Base-by-base conservation (phyloP, 2,797 vertebrate genomes). In the Sternarchorhynchus goeldii region DNA sequence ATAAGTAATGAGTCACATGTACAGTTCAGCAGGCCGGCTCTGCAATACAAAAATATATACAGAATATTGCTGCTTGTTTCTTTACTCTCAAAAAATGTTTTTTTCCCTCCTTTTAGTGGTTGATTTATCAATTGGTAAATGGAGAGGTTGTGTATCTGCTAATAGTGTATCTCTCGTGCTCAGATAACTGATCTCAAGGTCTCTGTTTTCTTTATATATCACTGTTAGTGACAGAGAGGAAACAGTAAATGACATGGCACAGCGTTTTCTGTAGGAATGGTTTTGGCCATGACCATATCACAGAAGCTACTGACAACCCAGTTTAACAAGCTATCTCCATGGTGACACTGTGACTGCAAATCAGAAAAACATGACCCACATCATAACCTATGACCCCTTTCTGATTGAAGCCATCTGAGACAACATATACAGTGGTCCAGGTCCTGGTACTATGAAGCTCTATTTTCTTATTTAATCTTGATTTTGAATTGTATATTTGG, bases 321-420 rank as follows among this genome's bases (percentile, higher is more conserved):
- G 21, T 82, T 62, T 64, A 80, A 82, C 66, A 80, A 72, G 74
- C 72, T 32, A 14, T 76, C 71, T 32, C 71, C 62, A 78, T 78
- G 64, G 63, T 36, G 69, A 80, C 76, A 25, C 25, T 60, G 57
- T 59, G 25, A 34, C 16, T 56, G 36, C n/a, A 8, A 7, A 16
- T 73, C 78, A 67, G 20, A 65, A 70, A 67, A 81, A 71, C 31
- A 62, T 82, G 67, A 79, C 65, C 77, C 53, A 60, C 59, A 71
- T 58, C 39, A 67, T 25, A 66, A 72, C 66, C 67, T 63, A 16
- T 75, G 73, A 73, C 68, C 59, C 68, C 45, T 41, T 21, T 12
- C 34, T 50, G 32, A 62, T 77, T 62, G 32, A 58, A 68, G 81
- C 67, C 66, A 71, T 29, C 16, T 20, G 41, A 75, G 60, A 29